A percentile compares a stretch with the other conserved stretches of the same genome.
phyloP scores from a whole-genome alignment of 2,113 vertebrate genomes.

The Gorsachius goisagi region DNA sequence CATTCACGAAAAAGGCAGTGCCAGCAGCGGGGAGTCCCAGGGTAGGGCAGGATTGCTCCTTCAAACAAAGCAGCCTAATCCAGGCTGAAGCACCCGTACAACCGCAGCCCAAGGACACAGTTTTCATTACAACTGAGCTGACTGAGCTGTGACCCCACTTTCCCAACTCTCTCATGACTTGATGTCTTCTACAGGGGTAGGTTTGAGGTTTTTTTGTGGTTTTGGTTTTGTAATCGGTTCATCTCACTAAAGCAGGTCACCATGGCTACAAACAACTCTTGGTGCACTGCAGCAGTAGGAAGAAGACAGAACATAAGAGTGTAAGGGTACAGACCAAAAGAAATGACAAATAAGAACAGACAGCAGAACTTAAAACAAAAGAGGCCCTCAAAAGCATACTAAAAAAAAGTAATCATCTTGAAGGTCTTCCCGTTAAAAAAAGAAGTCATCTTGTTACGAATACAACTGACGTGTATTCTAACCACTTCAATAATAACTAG shows the following conservation, averaged over 20 bases:
- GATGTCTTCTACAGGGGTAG: not conserved
- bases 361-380: not conserved
- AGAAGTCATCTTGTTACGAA: not conserved
- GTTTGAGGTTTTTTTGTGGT: rapidly evolving
- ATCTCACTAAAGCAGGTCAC: not conserved
- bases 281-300: not conserved
- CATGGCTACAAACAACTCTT: not conserved
- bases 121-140: not conserved
- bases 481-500: not conserved
- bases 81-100: not conserved
- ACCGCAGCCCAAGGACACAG: not conserved
- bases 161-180: not conserved
- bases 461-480: not conserved
- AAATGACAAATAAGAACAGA: not conserved
- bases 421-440: not conserved
- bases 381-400: not conserved
- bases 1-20: not conserved
- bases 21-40: not conserved
- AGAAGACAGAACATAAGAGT: not conserved
- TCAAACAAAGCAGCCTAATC: not conserved
- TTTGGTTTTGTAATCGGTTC: not conserved
- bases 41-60: not conserved
- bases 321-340: not conserved
- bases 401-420: not conserved
- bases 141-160: not conserved